phyloP scores from a whole-genome alignment of 2,888 invertebrate genomes.

The Gymnosoma rotundatum region DNA sequence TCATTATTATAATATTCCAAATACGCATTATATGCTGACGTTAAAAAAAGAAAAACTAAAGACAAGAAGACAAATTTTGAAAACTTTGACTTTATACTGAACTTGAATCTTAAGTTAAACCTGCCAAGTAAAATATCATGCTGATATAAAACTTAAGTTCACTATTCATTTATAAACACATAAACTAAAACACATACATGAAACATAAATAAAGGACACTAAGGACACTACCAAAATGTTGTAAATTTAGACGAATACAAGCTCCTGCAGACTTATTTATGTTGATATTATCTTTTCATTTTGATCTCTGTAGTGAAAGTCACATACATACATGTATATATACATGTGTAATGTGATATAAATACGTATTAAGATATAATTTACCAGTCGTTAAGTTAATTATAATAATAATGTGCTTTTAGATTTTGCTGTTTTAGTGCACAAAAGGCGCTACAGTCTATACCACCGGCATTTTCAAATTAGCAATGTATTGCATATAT shows the following conservation, averaged over 20 bases:
- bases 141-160: constrained; percentile 59
- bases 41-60: constrained; percentile 48
- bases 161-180: neutral
- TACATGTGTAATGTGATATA: neutral
- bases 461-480: neutral
- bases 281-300: neutral
- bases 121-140: constrained; percentile 44
- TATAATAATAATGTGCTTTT: constrained; percentile 74
- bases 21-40: constrained; percentile 75
- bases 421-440: constrained; percentile 8
- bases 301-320: neutral
- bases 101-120: constrained; percentile 37
- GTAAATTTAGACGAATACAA: constrained; percentile 13
- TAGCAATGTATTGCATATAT: too few relatives aligned
- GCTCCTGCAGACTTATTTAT: neutral
- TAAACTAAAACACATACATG: neutral
- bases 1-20: constrained; percentile 78
- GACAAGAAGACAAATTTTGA: constrained; percentile 20
- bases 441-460: neutral
- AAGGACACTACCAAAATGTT: constrained; percentile 25
- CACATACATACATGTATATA: neutral
- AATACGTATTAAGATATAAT: constrained; percentile 25
- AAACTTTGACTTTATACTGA: constrained; percentile 45
- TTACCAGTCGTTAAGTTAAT: constrained; percentile 74
- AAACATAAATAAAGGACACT: too few relatives aligned